Percentiles rank a stretch among this genome's conserved stretches.
These are phyloP conservation scores for Palloptera scutellata DNA, from an alignment of 2,888 invertebrate genomes.

Conservation along the genomic window DNA sequence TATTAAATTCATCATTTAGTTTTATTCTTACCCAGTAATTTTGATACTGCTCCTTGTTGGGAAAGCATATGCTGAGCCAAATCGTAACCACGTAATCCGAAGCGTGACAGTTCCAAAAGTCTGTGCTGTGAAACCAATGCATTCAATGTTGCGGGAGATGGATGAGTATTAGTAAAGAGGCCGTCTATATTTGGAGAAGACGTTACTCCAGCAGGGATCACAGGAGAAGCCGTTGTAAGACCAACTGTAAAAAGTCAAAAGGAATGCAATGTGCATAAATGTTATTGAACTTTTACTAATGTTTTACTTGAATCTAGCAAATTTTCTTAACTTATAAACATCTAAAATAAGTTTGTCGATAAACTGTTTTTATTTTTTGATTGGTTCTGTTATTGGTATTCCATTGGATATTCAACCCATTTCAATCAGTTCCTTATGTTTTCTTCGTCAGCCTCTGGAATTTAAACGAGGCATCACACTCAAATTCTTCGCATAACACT, in stretches of 20 bases:
- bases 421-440: neutral
- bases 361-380: no score
- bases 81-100: constrained; percentile 86
- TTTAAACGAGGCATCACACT: constrained; percentile 61
- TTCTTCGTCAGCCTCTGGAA: constrained; percentile 46
- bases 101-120: constrained; percentile 80
- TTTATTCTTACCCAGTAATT: constrained; percentile 79
- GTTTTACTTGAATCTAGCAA: no score
- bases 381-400: no score
- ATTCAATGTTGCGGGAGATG: constrained; percentile 69
- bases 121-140: constrained; percentile 81
- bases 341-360: no score
- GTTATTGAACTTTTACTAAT: no score
- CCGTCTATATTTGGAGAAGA: constrained; percentile 58
- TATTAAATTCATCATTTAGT: neutral
- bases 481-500: constrained; percentile 56
- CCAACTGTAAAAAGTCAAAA: constrained; percentile 38
- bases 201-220: constrained; percentile 48
- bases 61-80: constrained; percentile 89
- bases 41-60: constrained; percentile 91
- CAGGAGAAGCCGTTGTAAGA: constrained; percentile 38
- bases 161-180: constrained; percentile 58
- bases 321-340: no score
- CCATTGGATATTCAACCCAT: no score
- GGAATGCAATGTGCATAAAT: neutral